Conservation (phyloP, 2,888 invertebrate genomes). For the Tetranychus truncatus region DNA sequence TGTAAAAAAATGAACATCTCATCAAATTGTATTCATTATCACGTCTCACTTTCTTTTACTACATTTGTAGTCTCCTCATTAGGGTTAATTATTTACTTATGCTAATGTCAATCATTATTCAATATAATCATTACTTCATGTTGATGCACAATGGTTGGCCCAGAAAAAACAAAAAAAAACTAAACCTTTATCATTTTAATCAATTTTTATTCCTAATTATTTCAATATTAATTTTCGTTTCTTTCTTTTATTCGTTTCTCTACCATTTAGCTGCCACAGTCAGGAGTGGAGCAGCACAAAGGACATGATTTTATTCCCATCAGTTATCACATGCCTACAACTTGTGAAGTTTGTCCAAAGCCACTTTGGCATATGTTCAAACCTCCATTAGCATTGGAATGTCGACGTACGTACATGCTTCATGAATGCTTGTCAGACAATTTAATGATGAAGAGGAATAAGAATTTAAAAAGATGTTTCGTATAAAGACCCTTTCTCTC, state of each 20-base stretch:
- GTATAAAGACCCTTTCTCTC: slow-evolving; percentile 15
- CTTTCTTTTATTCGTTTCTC: background rate
- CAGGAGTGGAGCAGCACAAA: slow-evolving; percentile 55
- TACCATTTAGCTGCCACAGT: slow-evolving; percentile 24
- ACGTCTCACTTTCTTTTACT: too few relatives aligned
- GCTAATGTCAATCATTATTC: too few relatives aligned
- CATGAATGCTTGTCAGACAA: background rate
- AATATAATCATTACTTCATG: background rate
- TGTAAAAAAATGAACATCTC: too few relatives aligned
- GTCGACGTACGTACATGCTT: slow-evolving; percentile 52
- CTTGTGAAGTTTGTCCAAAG: slow-evolving; percentile 91
- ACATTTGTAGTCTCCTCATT: too few relatives aligned
- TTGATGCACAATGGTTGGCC: slow-evolving; percentile 13
- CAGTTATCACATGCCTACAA: slow-evolving; percentile 92
- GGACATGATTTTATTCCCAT: slow-evolving; percentile 91
- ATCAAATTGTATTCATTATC: too few relatives aligned
- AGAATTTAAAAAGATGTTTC: background rate
- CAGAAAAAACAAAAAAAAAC: too few relatives aligned
- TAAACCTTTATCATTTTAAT: slow-evolving; percentile 6
- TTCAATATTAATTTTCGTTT: background rate
- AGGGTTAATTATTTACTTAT: too few relatives aligned
- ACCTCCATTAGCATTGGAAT: slow-evolving; percentile 91
- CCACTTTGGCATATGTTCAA: slow-evolving; percentile 94
- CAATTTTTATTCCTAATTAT: background rate
- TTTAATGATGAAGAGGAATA: too few relatives aligned